Evolutionary conservation across 2,888 invertebrate genomes (phyloP).

Genomic region (Drosophila atripex): DNA sequence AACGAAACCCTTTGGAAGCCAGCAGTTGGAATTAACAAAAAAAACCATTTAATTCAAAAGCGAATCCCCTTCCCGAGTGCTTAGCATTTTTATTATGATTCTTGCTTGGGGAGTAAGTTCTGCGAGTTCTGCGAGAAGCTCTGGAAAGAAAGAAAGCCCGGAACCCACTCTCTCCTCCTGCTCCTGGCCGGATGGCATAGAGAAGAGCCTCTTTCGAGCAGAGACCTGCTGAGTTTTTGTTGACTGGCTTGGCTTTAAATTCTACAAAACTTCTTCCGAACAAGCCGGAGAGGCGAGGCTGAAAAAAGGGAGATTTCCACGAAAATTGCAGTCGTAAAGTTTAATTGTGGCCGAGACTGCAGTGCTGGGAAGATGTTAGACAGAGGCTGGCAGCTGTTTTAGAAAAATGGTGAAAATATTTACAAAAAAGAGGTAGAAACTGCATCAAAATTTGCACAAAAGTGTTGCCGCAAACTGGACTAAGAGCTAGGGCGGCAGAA

Average conservation of each 20-base stretch:
- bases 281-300: slow-evolving; percentile 16
- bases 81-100: too few species aligned
- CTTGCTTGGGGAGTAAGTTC: too few species aligned
- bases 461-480: slow-evolving; percentile 68
- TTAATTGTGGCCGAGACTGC: slow-evolving; percentile 63
- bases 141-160: slow-evolving; percentile 35
- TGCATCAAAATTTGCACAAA: slow-evolving; percentile 76
- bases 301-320: slow-evolving; percentile 4
- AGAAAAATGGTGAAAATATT: neutral
- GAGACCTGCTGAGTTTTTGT: too few species aligned
- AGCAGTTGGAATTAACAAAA: too few species aligned
- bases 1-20: too few species aligned
- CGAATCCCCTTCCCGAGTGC: too few species aligned
- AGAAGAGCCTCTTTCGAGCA: too few species aligned
- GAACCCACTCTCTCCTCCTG: too few species aligned
- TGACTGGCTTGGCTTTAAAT: slow-evolving; percentile 39
- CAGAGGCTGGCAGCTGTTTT: neutral
- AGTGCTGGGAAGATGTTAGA: neutral
- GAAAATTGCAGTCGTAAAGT: slow-evolving; percentile 76
- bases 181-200: too few species aligned
- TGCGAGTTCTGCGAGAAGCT: neutral
- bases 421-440: slow-evolving; percentile 21
- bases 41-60: too few species aligned
- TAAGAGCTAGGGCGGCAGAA: neutral
- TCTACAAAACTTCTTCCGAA: slow-evolving; percentile 38